Evolutionary conservation across 2,113 vertebrate species (phyloP), one percentile per base, ranked within the genome.

Genomic region (Cheilinus undulatus): DNA sequence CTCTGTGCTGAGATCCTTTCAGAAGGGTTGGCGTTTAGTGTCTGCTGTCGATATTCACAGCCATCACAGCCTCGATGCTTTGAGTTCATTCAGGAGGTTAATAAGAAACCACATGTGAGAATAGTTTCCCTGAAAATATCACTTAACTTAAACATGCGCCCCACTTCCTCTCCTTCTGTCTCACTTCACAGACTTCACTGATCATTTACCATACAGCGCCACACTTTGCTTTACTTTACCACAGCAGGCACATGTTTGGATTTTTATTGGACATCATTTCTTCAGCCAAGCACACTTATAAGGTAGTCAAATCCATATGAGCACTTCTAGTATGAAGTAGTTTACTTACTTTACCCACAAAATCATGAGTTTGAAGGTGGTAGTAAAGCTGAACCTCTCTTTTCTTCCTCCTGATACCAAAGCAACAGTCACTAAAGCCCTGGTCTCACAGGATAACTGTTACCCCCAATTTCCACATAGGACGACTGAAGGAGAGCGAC

Each of bases 211-310:
- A 8, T 32, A 32, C 7, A 32, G 10, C 11, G 32, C 32, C 11
- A 11, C 32, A 34, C 32, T 10, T 34, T 10, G 32, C 11, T 34
- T 34, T 1, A 10, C 32, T 34, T 34, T 34, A 34, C 8, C 8
- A 34, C 32, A 34, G 32, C 32, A 34, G 11, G 32, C 32, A 34
- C 32, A 34, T 34, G 32, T 34, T 34, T 34, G 8, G 8, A 34
- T 34, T 30, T 30, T 34, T 34, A 34, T 34, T 34, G 8, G 11
- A 15, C 48, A 19, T 23, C 0, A 66, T 46, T 51, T 71, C 7
- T 50, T 7, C 0, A 69, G 42, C 1, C 46, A 76, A 78, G 64
- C 78, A 82, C 60, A 79, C 26, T 19, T 20, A 49, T 38, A 48
- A 40, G 27, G 26, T 78, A 36, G 43, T 38, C 17, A 72, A 32